These are phyloP conservation scores for Tamias sibiricus DNA, from an alignment of 2,113 vertebrate species.

Conservation along the genomic window DNA sequence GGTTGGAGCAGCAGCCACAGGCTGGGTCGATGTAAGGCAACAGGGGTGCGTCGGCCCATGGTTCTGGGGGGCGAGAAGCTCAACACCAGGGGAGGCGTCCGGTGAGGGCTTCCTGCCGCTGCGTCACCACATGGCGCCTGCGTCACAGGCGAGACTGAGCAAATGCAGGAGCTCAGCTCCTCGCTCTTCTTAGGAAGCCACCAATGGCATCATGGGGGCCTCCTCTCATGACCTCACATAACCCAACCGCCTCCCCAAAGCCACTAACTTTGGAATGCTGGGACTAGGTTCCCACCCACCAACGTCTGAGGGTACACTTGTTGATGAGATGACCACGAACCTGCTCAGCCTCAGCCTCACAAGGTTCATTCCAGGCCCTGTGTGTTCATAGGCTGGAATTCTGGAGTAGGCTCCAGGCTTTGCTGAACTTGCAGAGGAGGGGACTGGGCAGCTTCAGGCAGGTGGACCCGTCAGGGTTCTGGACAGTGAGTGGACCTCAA, in stretches of 20 bases:
- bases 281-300: background rate
- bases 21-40: background rate
- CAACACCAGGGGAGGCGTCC: background rate
- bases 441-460: too few species aligned
- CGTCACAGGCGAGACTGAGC: too few species aligned
- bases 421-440: background rate
- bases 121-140: too few species aligned
- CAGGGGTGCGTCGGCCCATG: background rate
- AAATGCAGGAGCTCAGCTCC: too few species aligned
- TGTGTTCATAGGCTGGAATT: background rate
- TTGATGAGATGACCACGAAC: too few species aligned
- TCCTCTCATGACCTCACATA: background rate
- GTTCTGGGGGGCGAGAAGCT: background rate
- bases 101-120: background rate
- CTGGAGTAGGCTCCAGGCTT: background rate
- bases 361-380: fast-evolving
- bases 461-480: background rate
- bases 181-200: background rate
- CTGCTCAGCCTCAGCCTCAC: too few species aligned
- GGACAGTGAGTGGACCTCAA: background rate
- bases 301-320: background rate
- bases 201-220: background rate
- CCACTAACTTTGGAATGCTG: background rate
- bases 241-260: background rate
- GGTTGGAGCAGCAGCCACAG: background rate